These are phyloP conservation scores for Alentia gelatinosa DNA, from an alignment of 2,888 invertebrate species.

Conservation along the genomic window DNA sequence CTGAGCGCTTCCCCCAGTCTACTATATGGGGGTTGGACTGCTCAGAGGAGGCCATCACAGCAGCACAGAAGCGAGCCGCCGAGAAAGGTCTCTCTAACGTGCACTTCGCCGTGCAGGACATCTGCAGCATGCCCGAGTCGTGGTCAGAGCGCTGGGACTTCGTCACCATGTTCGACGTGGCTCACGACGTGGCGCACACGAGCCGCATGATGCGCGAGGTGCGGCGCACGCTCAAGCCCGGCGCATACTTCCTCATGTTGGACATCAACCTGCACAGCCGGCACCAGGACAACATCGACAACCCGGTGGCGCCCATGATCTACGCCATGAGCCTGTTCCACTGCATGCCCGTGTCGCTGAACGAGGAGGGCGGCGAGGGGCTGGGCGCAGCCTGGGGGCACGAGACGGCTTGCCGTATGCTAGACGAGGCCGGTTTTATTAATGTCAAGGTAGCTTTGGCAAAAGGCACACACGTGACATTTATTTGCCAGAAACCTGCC, in stretches of 20 bases:
- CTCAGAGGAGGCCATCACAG: conserved; percentile 31
- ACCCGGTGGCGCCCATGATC: neutral
- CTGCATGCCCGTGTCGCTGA: conserved; percentile 55
- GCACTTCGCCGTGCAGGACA: conserved; percentile 24
- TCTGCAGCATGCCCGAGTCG: conserved; percentile 18
- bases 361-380: conserved; percentile 13
- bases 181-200: conserved; percentile 35
- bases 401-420: conserved; percentile 17
- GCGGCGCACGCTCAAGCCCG: conserved; percentile 25
- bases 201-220: conserved; percentile 21
- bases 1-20: conserved; percentile 13
- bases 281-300: conserved; percentile 12
- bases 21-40: conserved; percentile 27
- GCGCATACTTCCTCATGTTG: neutral
- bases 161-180: conserved; percentile 25
- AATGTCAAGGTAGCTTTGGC: neutral
- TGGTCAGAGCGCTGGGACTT: conserved; percentile 34
- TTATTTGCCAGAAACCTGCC: neutral
- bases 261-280: conserved; percentile 3
- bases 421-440: conserved; percentile 12
- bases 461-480: neutral
- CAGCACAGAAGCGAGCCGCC: neutral
- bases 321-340: conserved; percentile 46
- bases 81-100: conserved; percentile 1
- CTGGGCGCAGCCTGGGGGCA: conserved; percentile 51